A percentile compares a stretch with the other conserved stretches of the same genome.
Evolutionary conservation across 2,113 vertebrate species (phyloP).

Genomic region (Ginglymostoma cirratum): DNA sequence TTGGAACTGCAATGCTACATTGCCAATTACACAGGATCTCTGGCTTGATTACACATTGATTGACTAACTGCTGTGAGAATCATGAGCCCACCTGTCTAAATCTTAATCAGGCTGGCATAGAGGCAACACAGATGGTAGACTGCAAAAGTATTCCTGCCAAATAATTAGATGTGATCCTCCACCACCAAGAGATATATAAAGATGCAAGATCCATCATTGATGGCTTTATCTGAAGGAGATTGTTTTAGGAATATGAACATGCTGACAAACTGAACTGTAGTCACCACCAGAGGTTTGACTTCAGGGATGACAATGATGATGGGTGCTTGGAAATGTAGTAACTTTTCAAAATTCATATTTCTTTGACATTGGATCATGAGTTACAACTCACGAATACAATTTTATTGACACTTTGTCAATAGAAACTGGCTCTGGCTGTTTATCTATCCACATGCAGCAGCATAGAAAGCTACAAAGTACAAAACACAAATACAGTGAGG

Average conservation of each 20-base stretch:
- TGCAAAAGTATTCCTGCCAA: conserved; percentile 6
- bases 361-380: not conserved
- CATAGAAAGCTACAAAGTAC: not conserved
- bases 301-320: not conserved
- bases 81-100: conserved; percentile 31
- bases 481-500: not conserved
- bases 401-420: not conserved
- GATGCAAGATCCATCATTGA: not conserved
- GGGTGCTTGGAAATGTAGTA: not conserved
- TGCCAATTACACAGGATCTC: not conserved
- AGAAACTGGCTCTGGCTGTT: not conserved
- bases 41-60: conserved; percentile 23
- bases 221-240: not conserved
- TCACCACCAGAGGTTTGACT: not conserved
- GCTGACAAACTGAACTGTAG: conserved; percentile 10
- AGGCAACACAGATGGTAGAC: conserved; percentile 1
- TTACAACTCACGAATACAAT: not conserved
- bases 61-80: conserved; percentile 34
- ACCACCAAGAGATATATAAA: not conserved
- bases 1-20: not conserved
- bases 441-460: not conserved
- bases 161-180: conserved; percentile 28
- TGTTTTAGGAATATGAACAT: not conserved
- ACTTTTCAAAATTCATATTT: not conserved
- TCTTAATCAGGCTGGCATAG: not conserved